Base-by-base conservation (phyloP, 2,113 vertebrate genomes). In the Phyllostomus hastatus region DNA sequence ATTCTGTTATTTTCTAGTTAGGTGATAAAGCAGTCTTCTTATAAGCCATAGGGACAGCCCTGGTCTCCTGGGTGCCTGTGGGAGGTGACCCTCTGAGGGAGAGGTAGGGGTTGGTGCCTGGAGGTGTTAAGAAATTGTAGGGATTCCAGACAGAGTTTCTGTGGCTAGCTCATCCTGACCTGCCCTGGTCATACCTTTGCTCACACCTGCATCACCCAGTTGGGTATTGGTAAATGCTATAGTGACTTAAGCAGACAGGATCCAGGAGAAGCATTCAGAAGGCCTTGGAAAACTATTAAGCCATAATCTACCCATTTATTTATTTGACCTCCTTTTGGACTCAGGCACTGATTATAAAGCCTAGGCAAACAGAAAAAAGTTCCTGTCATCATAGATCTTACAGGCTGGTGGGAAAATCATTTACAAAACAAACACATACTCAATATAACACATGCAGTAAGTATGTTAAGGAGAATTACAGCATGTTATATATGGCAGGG, bases 171-270 rank as follows among this genome's bases (percentile, higher is more conserved):
- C 7, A 8, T 48, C 43, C 52, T 48, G 83, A 11, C 38, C 38
- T 76, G 10, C 31, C 50, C 0, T 10, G 22, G 16, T 28, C 43
- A 24, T 64, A 48, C 22, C 35, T 81, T 11, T 9, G 50, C 72
- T 43, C 20, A 35, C 20, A 16, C 75, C 31, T 10, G 0, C 73
- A 22, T 81, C n/a, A 59, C 28, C 31, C 0, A 0, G 0, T 59
- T 28, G 61, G 46, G 10, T n/a, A 16, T 35, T 31, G 5, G 35
- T 41, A 33, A 64, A 33, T 61, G 33, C 1, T 1, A 66, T 16
- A 7, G 38, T 84, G 48, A 82, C 28, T 67, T 83, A 31, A 35
- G 66, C 35, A 5, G 50, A 28, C 20, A 14, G 72, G 26, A 15
- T 35, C 33, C 43, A 15, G 7, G 35, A 46, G n/a, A 73, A 80